phyloP scores from a whole-genome alignment of 2,797 vertebrate genomes.

The Crenuchus spilurus region DNA sequence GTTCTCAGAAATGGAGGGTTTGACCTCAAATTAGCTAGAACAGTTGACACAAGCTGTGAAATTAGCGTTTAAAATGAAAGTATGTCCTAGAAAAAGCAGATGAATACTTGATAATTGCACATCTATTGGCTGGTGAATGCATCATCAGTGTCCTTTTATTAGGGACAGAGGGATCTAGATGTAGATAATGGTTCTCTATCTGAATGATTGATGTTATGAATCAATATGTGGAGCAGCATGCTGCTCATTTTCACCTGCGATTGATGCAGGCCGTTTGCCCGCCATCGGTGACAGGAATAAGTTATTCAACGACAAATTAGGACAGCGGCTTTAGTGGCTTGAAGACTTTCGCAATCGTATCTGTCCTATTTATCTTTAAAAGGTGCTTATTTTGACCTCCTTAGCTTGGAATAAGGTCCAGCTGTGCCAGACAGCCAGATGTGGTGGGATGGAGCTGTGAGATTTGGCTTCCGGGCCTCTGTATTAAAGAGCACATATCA shows the following conservation, averaged over 20 bases:
- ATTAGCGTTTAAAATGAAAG: too few relatives aligned
- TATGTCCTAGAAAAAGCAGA: too few relatives aligned
- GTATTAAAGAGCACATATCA: too few relatives aligned
- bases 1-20: too few relatives aligned
- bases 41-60: too few relatives aligned
- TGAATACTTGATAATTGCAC: too few relatives aligned
- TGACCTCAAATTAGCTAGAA: too few relatives aligned
- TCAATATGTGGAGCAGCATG: too few relatives aligned
- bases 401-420: background rate
- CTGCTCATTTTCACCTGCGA: background rate
- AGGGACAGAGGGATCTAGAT: background rate
- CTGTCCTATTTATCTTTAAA: conserved; percentile 13
- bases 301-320: conserved; percentile 13
- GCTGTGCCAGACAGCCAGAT: background rate
- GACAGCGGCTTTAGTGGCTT: background rate
- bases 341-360: background rate
- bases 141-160: background rate
- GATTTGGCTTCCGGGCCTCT: too few relatives aligned
- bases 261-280: background rate
- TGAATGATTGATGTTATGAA: background rate
- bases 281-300: background rate
- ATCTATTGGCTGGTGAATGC: background rate
- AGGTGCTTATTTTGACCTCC: conserved; percentile 1
- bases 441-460: background rate
- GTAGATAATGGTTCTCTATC: background rate